Evolutionary conservation across 37 sponge, comb jelly and placozoan genomes (phyloP).

Genomic region (Axinella damicornis): DNA sequence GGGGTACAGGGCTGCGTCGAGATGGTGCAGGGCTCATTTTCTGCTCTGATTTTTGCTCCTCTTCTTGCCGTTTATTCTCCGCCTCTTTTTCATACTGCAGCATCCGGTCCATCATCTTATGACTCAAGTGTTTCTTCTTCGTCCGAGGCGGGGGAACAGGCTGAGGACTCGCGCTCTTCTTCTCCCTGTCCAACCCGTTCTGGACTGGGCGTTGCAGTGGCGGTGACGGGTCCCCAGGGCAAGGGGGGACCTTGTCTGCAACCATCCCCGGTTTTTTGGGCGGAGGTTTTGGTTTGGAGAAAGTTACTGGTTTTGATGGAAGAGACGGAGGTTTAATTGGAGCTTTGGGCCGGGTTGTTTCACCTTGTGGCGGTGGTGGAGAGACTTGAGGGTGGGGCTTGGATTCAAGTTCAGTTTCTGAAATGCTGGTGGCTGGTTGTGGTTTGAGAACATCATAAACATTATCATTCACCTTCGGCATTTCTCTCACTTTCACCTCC

Average conservation of each 20-base stretch:
- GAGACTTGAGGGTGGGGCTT: neutral
- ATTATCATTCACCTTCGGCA: too few relatives aligned
- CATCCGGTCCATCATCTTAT: conserved; percentile 4
- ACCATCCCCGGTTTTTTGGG: neutral
- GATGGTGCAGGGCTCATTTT: neutral
- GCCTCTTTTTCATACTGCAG: neutral
- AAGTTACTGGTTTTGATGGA: neutral
- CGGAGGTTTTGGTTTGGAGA: neutral
- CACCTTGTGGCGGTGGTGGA: neutral
- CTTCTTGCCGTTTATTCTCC: neutral
- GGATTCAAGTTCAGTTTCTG: too few relatives aligned
- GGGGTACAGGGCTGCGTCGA: neutral
- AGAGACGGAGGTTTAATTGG: neutral
- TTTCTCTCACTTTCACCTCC: neutral
- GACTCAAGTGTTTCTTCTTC: neutral
- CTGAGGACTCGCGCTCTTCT: neutral
- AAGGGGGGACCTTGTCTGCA: neutral
- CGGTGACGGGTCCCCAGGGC: neutral
- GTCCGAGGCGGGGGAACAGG: conserved; percentile 12
- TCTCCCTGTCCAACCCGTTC: neutral
- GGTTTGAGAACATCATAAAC: too few relatives aligned
- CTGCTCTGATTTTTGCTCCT: neutral
- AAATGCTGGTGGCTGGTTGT: too few relatives aligned
- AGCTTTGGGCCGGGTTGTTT: neutral
- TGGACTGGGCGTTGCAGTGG: neutral